Evolutionary conservation across 1,140 invertebrate genomes (phyloP).

Genomic region (Spodoptera frugiperda): DNA sequence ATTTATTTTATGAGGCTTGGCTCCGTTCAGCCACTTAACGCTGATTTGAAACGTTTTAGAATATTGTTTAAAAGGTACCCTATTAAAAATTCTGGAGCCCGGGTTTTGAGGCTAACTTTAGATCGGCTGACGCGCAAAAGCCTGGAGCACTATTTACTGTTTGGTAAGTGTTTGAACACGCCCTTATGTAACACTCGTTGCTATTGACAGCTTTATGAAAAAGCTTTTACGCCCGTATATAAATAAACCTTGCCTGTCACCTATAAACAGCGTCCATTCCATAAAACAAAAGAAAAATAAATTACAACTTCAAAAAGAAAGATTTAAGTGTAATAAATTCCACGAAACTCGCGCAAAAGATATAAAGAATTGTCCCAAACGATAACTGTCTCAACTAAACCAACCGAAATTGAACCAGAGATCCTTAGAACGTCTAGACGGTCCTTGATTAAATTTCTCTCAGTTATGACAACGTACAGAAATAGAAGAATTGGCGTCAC

Average conservation of each 20-base stretch:
- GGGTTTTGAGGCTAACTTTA: neutral
- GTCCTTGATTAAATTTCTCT: conserved; percentile 36
- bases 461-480: conserved; percentile 27
- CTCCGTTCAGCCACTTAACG: neutral
- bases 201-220: neutral
- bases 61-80: neutral
- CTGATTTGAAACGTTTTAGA: neutral
- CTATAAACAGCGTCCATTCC: neutral
- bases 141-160: neutral
- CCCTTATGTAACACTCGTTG: conserved; percentile 13
- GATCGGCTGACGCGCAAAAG: neutral
- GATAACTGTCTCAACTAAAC: conserved; percentile 17
- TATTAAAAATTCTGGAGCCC: neutral
- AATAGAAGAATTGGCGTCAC: neutral
- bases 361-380: conserved; percentile 22
- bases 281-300: conserved; percentile 32
- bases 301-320: conserved; percentile 17
- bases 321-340: conserved; percentile 10
- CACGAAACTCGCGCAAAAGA: neutral
- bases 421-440: conserved; percentile 40
- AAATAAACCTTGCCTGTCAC: conserved; percentile 1
- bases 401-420: conserved; percentile 18
- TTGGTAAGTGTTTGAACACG: neutral
- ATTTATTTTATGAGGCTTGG: conserved; percentile 12
- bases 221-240: conserved; percentile 17